phyloP scores from a whole-genome alignment of 2,888 invertebrate species.

The Caenorhabditis afra region DNA sequence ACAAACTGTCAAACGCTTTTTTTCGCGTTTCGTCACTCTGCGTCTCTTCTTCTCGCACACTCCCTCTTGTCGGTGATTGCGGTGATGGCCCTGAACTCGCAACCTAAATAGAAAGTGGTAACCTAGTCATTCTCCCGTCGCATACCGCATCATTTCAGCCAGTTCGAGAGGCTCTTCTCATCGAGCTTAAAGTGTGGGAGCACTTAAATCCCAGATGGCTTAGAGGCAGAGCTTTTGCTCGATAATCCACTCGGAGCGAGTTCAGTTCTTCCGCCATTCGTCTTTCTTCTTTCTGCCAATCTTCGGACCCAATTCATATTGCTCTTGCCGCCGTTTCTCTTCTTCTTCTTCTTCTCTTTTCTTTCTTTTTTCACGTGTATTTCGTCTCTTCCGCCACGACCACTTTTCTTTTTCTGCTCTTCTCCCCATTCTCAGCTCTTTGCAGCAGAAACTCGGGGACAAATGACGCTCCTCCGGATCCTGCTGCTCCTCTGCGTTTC shows the following conservation, averaged over 20 bases:
- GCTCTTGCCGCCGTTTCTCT: conserved; percentile 4
- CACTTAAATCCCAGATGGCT: too few relatives aligned
- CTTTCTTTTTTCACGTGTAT: conserved; percentile 7
- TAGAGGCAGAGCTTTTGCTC: too few relatives aligned
- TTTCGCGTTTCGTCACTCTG: neutral
- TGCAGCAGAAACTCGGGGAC: conserved; percentile 8
- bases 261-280: conserved; percentile 2
- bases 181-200: too few relatives aligned
- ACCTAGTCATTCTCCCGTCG: too few relatives aligned
- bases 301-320: neutral
- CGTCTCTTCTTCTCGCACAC: conserved; percentile 12
- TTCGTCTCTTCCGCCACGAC: conserved; percentile 4
- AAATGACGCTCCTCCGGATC: conserved; percentile 18
- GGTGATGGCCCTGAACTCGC: conserved; percentile 40
- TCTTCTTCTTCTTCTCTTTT: conserved; percentile 8
- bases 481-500: conserved; percentile 2
- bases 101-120: conserved; percentile 27
- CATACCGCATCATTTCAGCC: too few relatives aligned
- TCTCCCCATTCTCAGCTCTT: conserved; percentile 10
- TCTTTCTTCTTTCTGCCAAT: conserved; percentile 15
- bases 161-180: too few relatives aligned
- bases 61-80: conserved; percentile 1
- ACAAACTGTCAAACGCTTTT: conserved; percentile 22
- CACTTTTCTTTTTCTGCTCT: conserved; percentile 11
- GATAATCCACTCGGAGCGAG: too few relatives aligned